These are phyloP conservation scores for Calephelis perditalis DNA, from an alignment of 2,888 invertebrate species.

Conservation along the genomic window DNA sequence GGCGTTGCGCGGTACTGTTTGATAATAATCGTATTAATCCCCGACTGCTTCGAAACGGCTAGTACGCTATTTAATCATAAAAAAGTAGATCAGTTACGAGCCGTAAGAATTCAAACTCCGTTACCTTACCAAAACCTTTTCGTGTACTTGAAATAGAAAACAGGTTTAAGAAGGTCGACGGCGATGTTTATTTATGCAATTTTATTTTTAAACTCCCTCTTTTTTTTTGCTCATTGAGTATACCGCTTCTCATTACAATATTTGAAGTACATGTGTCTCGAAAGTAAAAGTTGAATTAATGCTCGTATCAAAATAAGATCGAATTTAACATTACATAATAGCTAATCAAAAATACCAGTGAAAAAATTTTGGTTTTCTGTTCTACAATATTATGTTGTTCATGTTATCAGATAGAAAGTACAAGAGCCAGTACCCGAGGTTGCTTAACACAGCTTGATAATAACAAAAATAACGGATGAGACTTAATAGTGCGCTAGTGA, in stretches of 20 bases:
- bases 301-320: conserved; percentile 6
- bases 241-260: too few species aligned
- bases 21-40: not conserved
- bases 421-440: conserved; percentile 38
- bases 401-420: conserved; percentile 70
- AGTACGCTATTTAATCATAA: not conserved
- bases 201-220: too few species aligned
- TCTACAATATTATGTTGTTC: conserved; percentile 50
- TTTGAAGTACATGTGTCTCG: not conserved
- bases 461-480: conserved; percentile 48
- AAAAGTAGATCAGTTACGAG: not conserved
- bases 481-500: conserved; percentile 22
- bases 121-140: not conserved
- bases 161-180: too few species aligned
- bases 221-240: too few species aligned
- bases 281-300: conserved; percentile 6
- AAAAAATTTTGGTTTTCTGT: conserved; percentile 32
- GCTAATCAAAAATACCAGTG: conserved; percentile 38
- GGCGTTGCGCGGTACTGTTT: too few species aligned
- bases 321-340: conserved; percentile 19
- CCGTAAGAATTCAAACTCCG: not conserved
- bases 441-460: conserved; percentile 43
- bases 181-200: too few species aligned
- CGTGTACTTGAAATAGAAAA: conserved; percentile 10
- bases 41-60: not conserved